Conservation (phyloP, 2,113 vertebrate genomes). For the Henicopernis longicauda region DNA sequence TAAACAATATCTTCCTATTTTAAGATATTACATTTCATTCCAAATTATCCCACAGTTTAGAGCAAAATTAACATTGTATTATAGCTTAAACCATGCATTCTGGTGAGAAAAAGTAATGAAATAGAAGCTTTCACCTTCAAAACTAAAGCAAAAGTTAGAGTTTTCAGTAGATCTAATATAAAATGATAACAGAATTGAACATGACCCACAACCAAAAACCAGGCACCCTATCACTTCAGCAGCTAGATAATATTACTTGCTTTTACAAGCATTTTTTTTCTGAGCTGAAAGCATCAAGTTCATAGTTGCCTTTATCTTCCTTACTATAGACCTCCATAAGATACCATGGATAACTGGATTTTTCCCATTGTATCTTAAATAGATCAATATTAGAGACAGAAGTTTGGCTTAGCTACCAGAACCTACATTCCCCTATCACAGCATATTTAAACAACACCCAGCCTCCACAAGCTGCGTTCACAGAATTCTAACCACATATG, state of each 20-base stretch:
- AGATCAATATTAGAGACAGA: neutral
- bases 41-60: neutral
- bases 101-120: neutral
- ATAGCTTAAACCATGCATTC: neutral
- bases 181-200: too few species aligned
- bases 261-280: neutral
- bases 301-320: neutral
- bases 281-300: neutral
- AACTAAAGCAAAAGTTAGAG: neutral
- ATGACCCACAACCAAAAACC: neutral
- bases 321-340: neutral
- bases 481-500: neutral
- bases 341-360: neutral
- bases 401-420: neutral
- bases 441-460: neutral
- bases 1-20: neutral
- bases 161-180: neutral
- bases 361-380: neutral
- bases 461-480: neutral
- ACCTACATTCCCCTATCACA: neutral
- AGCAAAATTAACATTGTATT: neutral
- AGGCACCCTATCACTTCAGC: neutral
- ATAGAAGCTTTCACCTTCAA: neutral
- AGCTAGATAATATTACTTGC: neutral
- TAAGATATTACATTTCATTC: neutral